Base-by-base conservation (phyloP, 2,888 invertebrate species). In the Nemurella pictetii region DNA sequence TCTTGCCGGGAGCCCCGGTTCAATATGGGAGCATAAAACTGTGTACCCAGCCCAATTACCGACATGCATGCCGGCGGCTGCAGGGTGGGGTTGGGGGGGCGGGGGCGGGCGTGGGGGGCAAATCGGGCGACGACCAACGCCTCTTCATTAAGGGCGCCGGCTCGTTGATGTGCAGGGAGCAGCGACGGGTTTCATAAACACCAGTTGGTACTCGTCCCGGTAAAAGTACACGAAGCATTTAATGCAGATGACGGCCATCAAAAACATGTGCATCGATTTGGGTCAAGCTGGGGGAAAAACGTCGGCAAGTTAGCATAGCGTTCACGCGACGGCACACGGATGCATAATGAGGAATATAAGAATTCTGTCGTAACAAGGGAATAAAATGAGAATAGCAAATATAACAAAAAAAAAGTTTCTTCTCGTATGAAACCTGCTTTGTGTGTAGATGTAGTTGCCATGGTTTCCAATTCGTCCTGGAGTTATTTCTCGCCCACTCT, bases 401-500 rank as follows among this genome's bases (percentile, higher is more conserved):
- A 20, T 55, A 55, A 55, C 9, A 55, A 55, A 55, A 55, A 12
- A 55, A 55, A 55, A 55, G 55, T 55, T 55, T 55, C 55, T 55
- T 55, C 55, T 55, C 55, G 55, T 55, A 12, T 55, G 55, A 55
- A 55, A 55, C 55, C 55, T 55, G 55, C 55, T 55, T 55, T 55
- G 55, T 55, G 55, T 55, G 55, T 55, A 55, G 55, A 55, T 55
- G 55, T 55, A 55, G 55, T 75, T 75, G 28, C 75, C 75, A 75
- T 75, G 75, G 75, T 75, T 75, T 75, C 75, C 75, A 75, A 75
- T 75, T 75, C 75, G 28, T 75, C 75, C 20, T 26, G 28, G 27
- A 75, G 55, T 55, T 55, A 55, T 55, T 55, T 55, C 55, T 55
- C 55, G 55, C 55, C 55, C 55, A 55, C 55, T 55, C 55, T 20